Evolutionary conservation across 2,797 vertebrate genomes (phyloP), one percentile per base, ranked within the genome.

Genomic region (Psittacula echo): DNA sequence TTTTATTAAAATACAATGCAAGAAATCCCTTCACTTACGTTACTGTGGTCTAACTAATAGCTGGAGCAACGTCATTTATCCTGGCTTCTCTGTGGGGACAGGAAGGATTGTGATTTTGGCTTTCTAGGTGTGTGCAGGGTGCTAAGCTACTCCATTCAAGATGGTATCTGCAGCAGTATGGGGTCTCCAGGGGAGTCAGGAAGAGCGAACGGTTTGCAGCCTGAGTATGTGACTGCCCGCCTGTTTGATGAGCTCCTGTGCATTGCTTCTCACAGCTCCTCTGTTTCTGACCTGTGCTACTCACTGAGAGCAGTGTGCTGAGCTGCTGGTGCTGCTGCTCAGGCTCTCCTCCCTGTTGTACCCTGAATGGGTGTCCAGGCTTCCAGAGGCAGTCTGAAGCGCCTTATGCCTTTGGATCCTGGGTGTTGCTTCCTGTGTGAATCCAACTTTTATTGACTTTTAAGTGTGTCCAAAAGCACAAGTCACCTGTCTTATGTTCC

Each of bases 11-110:
- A 70, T 67, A 42, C 48, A 76, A 2, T 76, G 12, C 39, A 79
- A 88, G 66, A 73, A 92, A 39, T 5, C 2, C 2, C 8, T 90
- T 82, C 2, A 26, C 73, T 94, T 78, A 75, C 23, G 2, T 79
- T 86, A 42, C 48, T 94, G 84, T 81, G 87, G 87, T 94, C 83
- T 86, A 70, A 66, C 27, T 73, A 77, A 85, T 45, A 65, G 77
- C 27, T 5, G 11, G 22, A 93, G 44, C 51, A 71, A 67, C 13
- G 22, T 90, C 51, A 91, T 82, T 83, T 80, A 41, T 58, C n/a
- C 65, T 2, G 2, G 5, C 8, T 74, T 74, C 85, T 88, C 30
- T 65, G 47, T 24, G n/a, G 51, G 53, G 12, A 88, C 34, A 72
- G 37, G 14, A 29, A 85, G 23, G 72, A 39, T 5, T 51, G 60